Evolutionary conservation across 2,888 invertebrate genomes (phyloP).

Genomic region (Lasioglossum oenotherae): DNA sequence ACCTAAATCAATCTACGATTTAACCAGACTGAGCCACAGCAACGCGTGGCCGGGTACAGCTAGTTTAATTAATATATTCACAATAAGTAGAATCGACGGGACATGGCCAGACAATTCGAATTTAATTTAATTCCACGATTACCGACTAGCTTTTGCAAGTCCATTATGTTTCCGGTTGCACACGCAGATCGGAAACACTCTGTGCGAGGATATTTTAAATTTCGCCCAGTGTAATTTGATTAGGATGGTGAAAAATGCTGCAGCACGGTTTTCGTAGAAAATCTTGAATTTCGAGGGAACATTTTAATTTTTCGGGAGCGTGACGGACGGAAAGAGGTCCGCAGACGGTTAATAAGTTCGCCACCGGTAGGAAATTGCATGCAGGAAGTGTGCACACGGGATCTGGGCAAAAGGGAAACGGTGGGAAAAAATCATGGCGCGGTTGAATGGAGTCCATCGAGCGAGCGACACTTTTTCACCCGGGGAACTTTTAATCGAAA

Average conservation of each 20-base stretch:
- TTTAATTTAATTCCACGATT: too few species aligned
- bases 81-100: too few species aligned
- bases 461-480: constrained; percentile 26
- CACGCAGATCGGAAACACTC: too few species aligned
- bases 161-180: too few species aligned
- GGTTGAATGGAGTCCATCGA: constrained; percentile 1
- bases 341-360: not conserved
- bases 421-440: constrained; percentile 1
- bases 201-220: not conserved
- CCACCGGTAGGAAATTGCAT: not conserved
- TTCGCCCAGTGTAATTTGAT: not conserved
- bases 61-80: too few species aligned
- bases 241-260: not conserved
- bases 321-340: not conserved
- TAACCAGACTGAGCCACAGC: too few species aligned
- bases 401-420: not conserved
- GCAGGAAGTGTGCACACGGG: not conserved
- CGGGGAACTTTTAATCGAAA: constrained; percentile 27
- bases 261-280: not conserved
- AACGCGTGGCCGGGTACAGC: too few species aligned
- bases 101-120: too few species aligned
- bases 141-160: not conserved
- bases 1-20: not conserved
- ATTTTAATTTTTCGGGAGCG: not conserved
- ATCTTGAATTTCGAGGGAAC: not conserved